Evolutionary conservation across 1,140 invertebrate genomes (phyloP), one percentile per base, ranked within the genome.

Genomic region (Macrosteles quadrilineatus): DNA sequence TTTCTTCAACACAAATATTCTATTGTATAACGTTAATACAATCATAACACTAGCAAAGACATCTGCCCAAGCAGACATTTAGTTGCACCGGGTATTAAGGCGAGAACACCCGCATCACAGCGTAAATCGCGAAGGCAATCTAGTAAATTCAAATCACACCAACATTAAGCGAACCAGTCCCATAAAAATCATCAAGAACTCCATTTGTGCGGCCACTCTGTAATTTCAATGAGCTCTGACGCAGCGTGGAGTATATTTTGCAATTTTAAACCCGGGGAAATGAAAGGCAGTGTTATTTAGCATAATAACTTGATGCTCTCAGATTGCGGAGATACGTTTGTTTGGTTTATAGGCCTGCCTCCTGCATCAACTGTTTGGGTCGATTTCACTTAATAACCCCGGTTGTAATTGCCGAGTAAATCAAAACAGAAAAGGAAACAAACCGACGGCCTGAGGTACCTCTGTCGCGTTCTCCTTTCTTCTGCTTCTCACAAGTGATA

Each of bases 101-200:
- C n/a, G n/a, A n/a, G n/a, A n/a, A n/a, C n/a, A n/a, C n/a, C n/a
- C n/a, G n/a, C n/a, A n/a, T n/a, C n/a, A n/a, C n/a, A n/a, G n/a
- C n/a, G n/a, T n/a, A n/a, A n/a, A n/a, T n/a, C n/a, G n/a, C n/a
- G n/a, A n/a, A 36, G 32, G 32, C 32, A 14, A 36, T 36, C 32
- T 4, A 21, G 21, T 50, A 50, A 50, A 50, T 50, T 50, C 47
- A 50, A 50, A 50, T 50, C 47, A 50, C 47, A 21, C 14, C 2
- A 50, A 6, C 47, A 50, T 50, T 50, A 6, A 50, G 21, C 47
- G 14, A 17, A n/a, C 47, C 21, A 17, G 47, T 17, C n/a, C 47
- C 47, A 50, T 50, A 50, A 50, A 50, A 50, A 50, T 50, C 4
- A 50, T 50, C 47, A 50, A 50, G 47, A 50, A 50, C 47, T 50